Base-by-base conservation (phyloP, 2,888 invertebrate genomes). In the Altica lythri region DNA sequence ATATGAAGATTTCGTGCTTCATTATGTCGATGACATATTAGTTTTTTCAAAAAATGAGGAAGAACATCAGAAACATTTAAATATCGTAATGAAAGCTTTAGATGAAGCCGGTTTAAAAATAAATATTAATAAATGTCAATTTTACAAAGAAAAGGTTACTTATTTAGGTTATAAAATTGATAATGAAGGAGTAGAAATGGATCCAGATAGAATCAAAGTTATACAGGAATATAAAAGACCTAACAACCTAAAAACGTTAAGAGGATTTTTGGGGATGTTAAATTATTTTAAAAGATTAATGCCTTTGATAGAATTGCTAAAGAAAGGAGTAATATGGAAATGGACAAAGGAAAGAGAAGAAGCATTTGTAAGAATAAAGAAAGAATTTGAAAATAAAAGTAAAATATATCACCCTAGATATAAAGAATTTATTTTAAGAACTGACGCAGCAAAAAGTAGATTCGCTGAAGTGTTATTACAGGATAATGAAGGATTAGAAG, bases 181-280 rank as follows among this genome's bases (percentile, higher is more conserved):
- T 4, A 45, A 30, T 8, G 22, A 57, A 0, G 67, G 68, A 0
- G 44, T 72, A 0, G 29, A 53, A 14, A 70, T 69, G 1, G 66
- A 67, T 16, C 13, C 37, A 2, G 35, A 35, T 5, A 67, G 68
- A 45, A 57, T 66, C 1, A 34, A 43, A 3, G 60, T 65, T 1
- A 63, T 73, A 0, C 10, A 47, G 18, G 34, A 66, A 13, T 66
- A 66, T 29, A 61, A 62, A 10, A 42, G 27, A 10, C 69, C 71
- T 2, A 44, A 12, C 40, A 66, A 65, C 52, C 47, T 60, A 1
- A 63, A 66, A 18, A 55, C 60, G 12, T 50, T 70, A 1, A 59
- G 68, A 6, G 67, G 68, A 37, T 71, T 73, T 59, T 14, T 71
- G 2, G 68, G 71, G 2, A 46, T 45, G 1, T 18, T 52, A 12